Conservation (phyloP, 2,113 vertebrate species). For the Chauna torquata region DNA sequence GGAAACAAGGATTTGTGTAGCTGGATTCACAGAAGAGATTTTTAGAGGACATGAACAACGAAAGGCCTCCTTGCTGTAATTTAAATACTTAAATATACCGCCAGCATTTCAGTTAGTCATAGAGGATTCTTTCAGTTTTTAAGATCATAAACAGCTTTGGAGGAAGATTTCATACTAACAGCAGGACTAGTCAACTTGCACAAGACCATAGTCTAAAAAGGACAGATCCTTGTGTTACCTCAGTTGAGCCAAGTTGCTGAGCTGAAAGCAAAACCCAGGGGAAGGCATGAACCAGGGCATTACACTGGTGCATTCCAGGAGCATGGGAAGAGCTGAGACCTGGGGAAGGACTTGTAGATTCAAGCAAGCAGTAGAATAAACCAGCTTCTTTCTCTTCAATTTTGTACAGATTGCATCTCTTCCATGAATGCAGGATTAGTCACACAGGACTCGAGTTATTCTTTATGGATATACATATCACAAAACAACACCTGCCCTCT, state of each 20-base stretch:
- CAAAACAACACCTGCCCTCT: neutral
- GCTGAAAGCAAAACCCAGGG: slow-evolving; percentile 39
- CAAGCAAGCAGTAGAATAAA: neutral
- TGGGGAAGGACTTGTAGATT: neutral
- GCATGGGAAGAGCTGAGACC: neutral
- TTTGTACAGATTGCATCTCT: neutral
- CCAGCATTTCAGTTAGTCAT: neutral
- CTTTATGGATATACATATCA: neutral
- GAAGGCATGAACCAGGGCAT: slow-evolving; percentile 10
- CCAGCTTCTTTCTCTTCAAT: neutral
- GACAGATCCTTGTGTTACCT: slow-evolving; percentile 8
- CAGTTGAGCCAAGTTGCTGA: neutral
- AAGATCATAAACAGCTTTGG: neutral
- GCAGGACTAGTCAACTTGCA: neutral
- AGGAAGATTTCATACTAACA: neutral
- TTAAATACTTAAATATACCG: neutral
- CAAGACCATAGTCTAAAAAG: neutral
- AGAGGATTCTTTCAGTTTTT: neutral
- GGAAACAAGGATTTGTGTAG: neutral
- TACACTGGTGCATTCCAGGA: slow-evolving; percentile 41
- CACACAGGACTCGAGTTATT: neutral
- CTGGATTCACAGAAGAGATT: neutral
- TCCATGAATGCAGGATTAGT: neutral
- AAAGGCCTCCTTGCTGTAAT: neutral
- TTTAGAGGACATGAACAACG: neutral